Base-by-base conservation (phyloP, 2,113 vertebrate species). In the Corydoras maculifer region DNA sequence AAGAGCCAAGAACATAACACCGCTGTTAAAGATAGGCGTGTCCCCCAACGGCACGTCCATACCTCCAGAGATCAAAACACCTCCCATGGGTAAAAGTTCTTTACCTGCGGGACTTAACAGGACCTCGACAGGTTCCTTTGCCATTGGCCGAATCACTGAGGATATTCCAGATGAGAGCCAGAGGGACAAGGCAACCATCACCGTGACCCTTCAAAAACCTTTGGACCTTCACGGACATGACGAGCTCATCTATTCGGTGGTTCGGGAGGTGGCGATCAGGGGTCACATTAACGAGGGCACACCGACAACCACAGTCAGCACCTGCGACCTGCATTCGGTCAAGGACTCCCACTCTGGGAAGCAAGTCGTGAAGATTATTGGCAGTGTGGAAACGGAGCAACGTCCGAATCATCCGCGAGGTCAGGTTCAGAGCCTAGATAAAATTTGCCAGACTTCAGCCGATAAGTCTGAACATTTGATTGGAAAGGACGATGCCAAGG, bases 191-290 rank as follows among this genome's bases (percentile, higher is more conserved):
- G 94, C 92, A 67, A 94, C 92, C 51, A 97, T 96, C 0, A 97
- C 91, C 71, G 93, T 98, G 74, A 98, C 95, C 0, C 91, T 98
- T 58, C 95, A 98, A 76, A 94, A 98, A 74, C 96, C 97, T 0
- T 78, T 99, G 70, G 97, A 98, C 82, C 83, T 93, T 58, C 97
- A 91, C 0, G 95, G 95, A 25, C 93, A 98, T 32, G 97, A 99
- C 0, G 96, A 98, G 83, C 87, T 99, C 59, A 95, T 99, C 13
- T 98, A 97, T 79, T 97, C 95, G 0, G 89, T 98, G 80, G 94
- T 98, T 70, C 95, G 98, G 83, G 97, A 98, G 73, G 89, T 98
- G 76, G 95, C 93, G 76, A 92, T 97, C 74, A 94, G 91, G 15
- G 93, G 93, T 8, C 87, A 89, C 43, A 80, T 92, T 25, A 89